A percentile compares a stretch with the other conserved stretches of the same genome.
phyloP scores from a whole-genome alignment of 2,113 vertebrate genomes.

The Micronycteris hirsuta region DNA sequence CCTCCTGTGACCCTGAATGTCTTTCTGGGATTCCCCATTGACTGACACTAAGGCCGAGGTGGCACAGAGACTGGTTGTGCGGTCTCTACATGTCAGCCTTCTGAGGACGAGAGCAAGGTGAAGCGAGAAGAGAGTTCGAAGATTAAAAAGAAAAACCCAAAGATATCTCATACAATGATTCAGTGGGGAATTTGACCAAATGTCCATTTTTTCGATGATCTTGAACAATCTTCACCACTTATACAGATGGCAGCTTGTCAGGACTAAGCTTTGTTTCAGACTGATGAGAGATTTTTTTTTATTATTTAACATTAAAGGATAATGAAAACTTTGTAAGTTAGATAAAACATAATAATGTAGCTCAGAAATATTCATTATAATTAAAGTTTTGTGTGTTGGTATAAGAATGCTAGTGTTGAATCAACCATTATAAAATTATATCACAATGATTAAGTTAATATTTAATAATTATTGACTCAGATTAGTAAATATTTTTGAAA shows the following conservation, averaged over 20 bases:
- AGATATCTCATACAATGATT: background rate
- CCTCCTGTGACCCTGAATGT: background rate
- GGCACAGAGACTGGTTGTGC: rapidly evolving
- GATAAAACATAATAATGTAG: background rate
- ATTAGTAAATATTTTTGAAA: background rate
- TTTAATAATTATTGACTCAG: background rate
- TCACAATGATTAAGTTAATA: background rate
- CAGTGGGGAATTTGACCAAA: background rate
- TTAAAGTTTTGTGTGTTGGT: background rate
- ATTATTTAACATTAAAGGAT: background rate
- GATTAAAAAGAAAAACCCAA: background rate
- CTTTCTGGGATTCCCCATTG: background rate
- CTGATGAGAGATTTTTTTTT: background rate
- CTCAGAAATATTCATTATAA: background rate
- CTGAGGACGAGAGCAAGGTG: background rate
- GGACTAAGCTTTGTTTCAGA: background rate
- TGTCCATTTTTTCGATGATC: background rate
- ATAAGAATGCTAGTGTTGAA: background rate
- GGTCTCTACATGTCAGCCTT: background rate
- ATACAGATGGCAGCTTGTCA: background rate
- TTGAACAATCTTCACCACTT: background rate
- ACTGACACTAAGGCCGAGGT: background rate
- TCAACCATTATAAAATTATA: background rate
- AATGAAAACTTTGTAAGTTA: background rate
- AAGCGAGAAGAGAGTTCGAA: rapidly evolving